These are phyloP conservation scores for Osedax frankpressi DNA, from an alignment of 2,888 invertebrate species.

Conservation along the genomic window DNA sequence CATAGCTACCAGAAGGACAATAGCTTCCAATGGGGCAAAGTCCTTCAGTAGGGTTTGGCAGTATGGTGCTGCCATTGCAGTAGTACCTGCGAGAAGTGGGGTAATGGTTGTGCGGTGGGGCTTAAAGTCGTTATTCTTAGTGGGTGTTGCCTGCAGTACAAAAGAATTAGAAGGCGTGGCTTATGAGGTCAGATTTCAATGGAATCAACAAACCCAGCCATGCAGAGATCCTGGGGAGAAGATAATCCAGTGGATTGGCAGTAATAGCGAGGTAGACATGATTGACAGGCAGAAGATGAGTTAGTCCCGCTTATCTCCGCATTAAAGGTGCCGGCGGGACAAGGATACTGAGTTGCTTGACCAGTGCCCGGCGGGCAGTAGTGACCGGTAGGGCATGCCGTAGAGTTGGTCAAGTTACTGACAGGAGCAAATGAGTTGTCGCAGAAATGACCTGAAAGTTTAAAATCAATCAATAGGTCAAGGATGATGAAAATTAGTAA, in stretches of 20 bases:
- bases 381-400: slow-evolving; percentile 35
- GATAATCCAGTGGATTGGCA: slow-evolving; percentile 38
- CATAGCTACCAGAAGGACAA: slow-evolving; percentile 38
- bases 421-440: slow-evolving; percentile 35
- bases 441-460: slow-evolving; percentile 36
- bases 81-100: slow-evolving; percentile 37
- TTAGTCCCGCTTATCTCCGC: slow-evolving; percentile 31
- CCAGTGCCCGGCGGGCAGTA: slow-evolving; percentile 34
- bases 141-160: no score
- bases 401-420: slow-evolving; percentile 32
- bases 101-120: no score
- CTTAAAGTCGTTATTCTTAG: no score
- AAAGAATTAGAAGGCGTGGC: no score
- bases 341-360: slow-evolving; percentile 32
- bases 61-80: slow-evolving; percentile 38
- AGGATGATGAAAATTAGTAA: no score
- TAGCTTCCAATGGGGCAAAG: slow-evolving; percentile 42
- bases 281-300: slow-evolving; percentile 33
- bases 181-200: no score
- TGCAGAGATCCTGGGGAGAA: slow-evolving; percentile 38
- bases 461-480: no score
- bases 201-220: slow-evolving; percentile 35
- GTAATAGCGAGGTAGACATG: slow-evolving; percentile 38
- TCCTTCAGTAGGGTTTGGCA: slow-evolving; percentile 33
- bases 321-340: slow-evolving; percentile 40